A percentile compares a stretch with the other conserved stretches of the same genome.
Evolutionary conservation across 1,140 invertebrate genomes (phyloP).

Genomic region (Scaptomyza hsui): DNA sequence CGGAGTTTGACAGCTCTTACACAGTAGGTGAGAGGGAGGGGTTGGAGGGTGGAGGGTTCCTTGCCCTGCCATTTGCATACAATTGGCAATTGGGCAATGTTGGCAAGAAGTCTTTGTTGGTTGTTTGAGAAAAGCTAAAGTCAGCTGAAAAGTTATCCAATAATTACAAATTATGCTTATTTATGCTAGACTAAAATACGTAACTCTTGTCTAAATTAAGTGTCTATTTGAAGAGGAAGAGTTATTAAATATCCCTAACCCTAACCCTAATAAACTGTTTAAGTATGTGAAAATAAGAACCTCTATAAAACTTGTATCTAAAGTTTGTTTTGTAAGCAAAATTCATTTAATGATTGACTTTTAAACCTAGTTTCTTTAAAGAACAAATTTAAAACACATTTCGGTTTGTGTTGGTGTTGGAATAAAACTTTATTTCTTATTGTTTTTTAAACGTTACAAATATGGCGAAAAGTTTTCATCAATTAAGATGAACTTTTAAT

Average conservation of each 20-base stretch:
- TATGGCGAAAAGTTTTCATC: constrained; percentile 61
- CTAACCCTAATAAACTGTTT: constrained; percentile 4
- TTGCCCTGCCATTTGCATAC: constrained; percentile 69
- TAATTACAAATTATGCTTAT: constrained; percentile 60
- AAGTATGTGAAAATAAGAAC: neutral
- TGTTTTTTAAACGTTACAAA: constrained; percentile 74
- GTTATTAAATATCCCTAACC: too few species aligned
- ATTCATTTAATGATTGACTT: too few species aligned
- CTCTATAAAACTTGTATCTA: neutral
- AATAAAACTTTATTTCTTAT: constrained; percentile 71
- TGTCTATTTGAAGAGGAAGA: constrained; percentile 39
- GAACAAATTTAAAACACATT: neutral
- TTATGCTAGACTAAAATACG: constrained; percentile 32
- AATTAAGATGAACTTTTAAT: constrained; percentile 33
- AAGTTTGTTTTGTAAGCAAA: too few species aligned
- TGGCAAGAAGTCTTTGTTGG: constrained; percentile 48
- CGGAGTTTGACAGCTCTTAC: constrained; percentile 39
- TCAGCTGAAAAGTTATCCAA: constrained; percentile 44
- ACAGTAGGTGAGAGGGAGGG: neutral
- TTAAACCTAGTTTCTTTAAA: too few species aligned
- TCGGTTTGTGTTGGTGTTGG: constrained; percentile 53
- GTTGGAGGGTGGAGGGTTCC: constrained; percentile 20
- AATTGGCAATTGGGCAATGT: constrained; percentile 76
- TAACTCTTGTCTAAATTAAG: constrained; percentile 43
- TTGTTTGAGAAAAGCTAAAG: constrained; percentile 31